Conservation (phyloP, 1,140 invertebrate species). For the Caenorhabditis briggsae region DNA sequence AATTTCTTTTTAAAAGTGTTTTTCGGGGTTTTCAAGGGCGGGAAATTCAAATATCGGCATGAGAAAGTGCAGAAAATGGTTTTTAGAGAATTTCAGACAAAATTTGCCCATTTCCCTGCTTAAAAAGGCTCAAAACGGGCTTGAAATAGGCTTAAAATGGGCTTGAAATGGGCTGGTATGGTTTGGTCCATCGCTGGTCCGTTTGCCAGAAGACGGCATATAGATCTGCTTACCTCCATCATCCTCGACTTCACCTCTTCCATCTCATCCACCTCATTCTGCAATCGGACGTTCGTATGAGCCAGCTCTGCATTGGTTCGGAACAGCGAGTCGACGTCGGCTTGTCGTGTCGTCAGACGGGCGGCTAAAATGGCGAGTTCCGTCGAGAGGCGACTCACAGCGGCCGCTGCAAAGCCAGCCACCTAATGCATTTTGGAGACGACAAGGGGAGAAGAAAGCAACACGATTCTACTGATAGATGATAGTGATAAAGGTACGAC, state of each 20-base stretch:
- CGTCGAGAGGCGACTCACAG: constrained; percentile 58
- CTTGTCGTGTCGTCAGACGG: constrained; percentile 65
- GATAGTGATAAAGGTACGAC: no score
- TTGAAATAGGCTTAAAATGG: no score
- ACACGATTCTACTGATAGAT: neutral
- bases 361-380: constrained; percentile 76
- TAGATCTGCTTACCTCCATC: neutral
- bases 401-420: constrained; percentile 49
- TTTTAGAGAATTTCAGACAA: no score
- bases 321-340: constrained; percentile 73
- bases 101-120: no score
- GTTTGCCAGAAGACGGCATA: neutral
- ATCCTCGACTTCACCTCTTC: constrained; percentile 45
- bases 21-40: no score
- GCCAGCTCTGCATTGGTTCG: constrained; percentile 72
- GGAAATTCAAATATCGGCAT: no score
- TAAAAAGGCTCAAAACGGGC: no score
- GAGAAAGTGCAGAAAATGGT: no score
- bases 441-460: neutral
- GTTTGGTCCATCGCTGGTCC: neutral
- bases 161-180: no score
- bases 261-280: constrained; percentile 67
- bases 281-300: constrained; percentile 70
- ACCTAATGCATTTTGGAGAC: neutral
- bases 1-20: no score